Evolutionary conservation across 2,888 invertebrate species (phyloP).

Genomic region (Caenorhabditis uteleia): DNA sequence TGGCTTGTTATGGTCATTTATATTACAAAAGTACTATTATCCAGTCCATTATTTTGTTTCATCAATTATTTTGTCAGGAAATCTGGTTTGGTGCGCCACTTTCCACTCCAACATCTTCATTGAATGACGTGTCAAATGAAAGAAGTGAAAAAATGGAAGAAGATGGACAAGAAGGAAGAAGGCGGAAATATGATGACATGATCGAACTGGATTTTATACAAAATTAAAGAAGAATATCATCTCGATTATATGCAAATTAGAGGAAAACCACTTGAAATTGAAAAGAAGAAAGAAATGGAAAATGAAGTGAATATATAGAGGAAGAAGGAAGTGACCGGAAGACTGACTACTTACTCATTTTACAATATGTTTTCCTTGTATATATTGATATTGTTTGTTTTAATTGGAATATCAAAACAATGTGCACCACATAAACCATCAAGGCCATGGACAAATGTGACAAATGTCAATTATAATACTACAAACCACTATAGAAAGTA

Average conservation of each 20-base stretch:
- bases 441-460: too few relatives aligned
- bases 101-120: constrained; percentile 18
- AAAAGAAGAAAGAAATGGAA: too few relatives aligned
- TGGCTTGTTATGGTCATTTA: constrained; percentile 56
- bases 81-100: constrained; percentile 39
- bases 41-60: not conserved
- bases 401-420: constrained; percentile 8
- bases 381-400: not conserved
- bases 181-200: too few relatives aligned
- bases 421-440: constrained; percentile 23
- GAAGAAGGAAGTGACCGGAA: too few relatives aligned
- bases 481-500: not conserved
- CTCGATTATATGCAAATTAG: too few relatives aligned
- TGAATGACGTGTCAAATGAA: constrained; percentile 6
- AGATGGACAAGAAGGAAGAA: not conserved
- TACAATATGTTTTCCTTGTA: too few relatives aligned
- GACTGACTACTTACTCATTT: too few relatives aligned
- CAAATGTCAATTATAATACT: constrained; percentile 19
- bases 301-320: too few relatives aligned
- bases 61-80: constrained; percentile 17
- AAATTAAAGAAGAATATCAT: too few relatives aligned
- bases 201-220: too few relatives aligned
- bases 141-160: constrained; percentile 1
- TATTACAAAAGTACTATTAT: constrained; percentile 45
- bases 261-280: too few relatives aligned